A percentile compares a stretch with the other conserved stretches of the same genome.
phyloP scores from a whole-genome alignment of 2,888 invertebrate species.

The Fragum sueziense region DNA sequence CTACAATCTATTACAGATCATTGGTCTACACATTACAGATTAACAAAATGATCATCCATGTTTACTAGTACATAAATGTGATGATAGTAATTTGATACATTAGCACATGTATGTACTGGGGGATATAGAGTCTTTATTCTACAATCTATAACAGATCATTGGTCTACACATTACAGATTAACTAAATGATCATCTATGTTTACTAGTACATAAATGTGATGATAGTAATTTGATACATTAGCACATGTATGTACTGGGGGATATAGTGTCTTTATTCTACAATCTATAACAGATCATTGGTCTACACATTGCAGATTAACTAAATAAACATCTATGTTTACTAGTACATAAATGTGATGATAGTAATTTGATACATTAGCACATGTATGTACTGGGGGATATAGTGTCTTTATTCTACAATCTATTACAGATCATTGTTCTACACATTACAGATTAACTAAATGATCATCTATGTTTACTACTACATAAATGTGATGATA shows the following conservation, averaged over 20 bases:
- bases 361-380: background rate
- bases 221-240: background rate
- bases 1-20: too few species aligned
- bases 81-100: slow-evolving; percentile 17
- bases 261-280: too few species aligned
- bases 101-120: slow-evolving; percentile 31
- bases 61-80: slow-evolving; percentile 25
- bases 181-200: background rate
- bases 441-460: too few species aligned
- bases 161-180: too few species aligned
- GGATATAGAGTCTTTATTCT: background rate
- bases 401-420: background rate
- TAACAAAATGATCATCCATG: too few species aligned
- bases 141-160: too few species aligned
- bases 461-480: background rate
- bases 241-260: background rate
- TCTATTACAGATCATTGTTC: too few species aligned
- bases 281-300: too few species aligned
- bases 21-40: too few species aligned
- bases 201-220: slow-evolving; percentile 10
- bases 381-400: background rate
- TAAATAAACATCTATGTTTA: background rate
- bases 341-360: background rate
- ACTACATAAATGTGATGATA: background rate
- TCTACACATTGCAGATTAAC: too few species aligned